Evolutionary conservation across 1,140 invertebrate species (phyloP).

Genomic region (Philaenus spumarius): DNA sequence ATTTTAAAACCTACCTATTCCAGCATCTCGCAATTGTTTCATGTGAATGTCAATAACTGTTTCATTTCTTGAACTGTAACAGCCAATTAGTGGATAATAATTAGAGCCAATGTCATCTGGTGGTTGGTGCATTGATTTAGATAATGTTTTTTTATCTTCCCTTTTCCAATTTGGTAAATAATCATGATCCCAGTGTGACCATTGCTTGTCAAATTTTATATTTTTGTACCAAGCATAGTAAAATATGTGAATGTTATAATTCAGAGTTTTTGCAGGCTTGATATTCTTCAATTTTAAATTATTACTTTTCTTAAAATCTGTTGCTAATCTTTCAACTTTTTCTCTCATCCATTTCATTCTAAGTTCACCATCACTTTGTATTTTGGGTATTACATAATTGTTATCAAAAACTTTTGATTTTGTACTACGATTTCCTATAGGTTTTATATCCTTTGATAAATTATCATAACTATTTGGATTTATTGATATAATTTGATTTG

Average conservation of each 20-base stretch:
- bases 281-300: conserved; percentile 10
- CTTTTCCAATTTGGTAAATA: conserved; percentile 44
- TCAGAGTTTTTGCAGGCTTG: conserved; percentile 30
- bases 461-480: too few species aligned
- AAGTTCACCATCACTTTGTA: conserved; percentile 23
- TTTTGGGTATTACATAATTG: conserved; percentile 4
- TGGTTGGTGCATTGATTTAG: conserved; percentile 40
- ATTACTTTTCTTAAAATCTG: conserved; percentile 21
- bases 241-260: conserved; percentile 45
- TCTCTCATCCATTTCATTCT: conserved; percentile 23
- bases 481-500: too few species aligned
- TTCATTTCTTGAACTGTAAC: conserved; percentile 45
- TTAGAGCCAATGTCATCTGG: conserved; percentile 43
- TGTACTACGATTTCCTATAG: too few species aligned
- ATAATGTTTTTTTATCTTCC: conserved; percentile 40
- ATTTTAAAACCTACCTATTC: conserved; percentile 38
- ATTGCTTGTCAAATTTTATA: conserved; percentile 38
- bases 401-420: too few species aligned
- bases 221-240: conserved; percentile 47
- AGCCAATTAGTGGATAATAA: conserved; percentile 44
- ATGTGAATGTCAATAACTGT: conserved; percentile 43
- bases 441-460: too few species aligned
- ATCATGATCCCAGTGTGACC: conserved; percentile 45
- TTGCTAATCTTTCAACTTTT: conserved; percentile 27
- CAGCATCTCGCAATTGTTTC: conserved; percentile 40